Evolutionary conservation across 2,113 vertebrate genomes (phyloP).

Genomic region (Panthera uncia): DNA sequence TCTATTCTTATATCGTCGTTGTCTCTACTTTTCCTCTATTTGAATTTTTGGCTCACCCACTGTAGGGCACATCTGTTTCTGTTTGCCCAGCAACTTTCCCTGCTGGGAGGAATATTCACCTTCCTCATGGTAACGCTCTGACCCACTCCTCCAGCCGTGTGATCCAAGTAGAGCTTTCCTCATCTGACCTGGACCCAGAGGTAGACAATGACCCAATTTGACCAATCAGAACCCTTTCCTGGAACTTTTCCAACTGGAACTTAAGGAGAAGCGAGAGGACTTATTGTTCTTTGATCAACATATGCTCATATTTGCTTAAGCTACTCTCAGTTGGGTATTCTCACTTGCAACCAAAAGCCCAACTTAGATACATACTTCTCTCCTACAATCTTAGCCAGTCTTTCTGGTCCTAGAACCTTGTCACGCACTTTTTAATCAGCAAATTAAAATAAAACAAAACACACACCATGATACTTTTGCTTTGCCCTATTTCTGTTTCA

Average conservation of each 20-base stretch:
- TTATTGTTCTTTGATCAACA: neutral
- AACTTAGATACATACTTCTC: neutral
- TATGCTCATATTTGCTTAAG: neutral
- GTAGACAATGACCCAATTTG: neutral
- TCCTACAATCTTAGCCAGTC: neutral
- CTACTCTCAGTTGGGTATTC: neutral
- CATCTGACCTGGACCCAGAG: neutral
- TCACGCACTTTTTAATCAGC: neutral
- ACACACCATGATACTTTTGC: neutral
- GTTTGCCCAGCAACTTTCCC: neutral
- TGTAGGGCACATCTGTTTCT: neutral
- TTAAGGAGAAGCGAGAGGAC: neutral
- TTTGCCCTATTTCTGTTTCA: neutral
- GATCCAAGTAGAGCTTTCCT: neutral
- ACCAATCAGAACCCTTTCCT: neutral
- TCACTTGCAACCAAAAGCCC: neutral
- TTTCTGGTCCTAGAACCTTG: neutral
- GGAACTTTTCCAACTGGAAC: neutral
- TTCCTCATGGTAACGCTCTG: neutral
- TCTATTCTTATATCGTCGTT: neutral
- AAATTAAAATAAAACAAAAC: slow-evolving; percentile 9
- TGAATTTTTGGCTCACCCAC: neutral
- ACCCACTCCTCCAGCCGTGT: neutral
- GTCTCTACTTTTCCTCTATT: neutral
- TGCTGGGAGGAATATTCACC: neutral